These are phyloP conservation scores for Eulemur albifrons DNA, from an alignment of 2,797 vertebrate genomes.

Conservation along the genomic window DNA sequence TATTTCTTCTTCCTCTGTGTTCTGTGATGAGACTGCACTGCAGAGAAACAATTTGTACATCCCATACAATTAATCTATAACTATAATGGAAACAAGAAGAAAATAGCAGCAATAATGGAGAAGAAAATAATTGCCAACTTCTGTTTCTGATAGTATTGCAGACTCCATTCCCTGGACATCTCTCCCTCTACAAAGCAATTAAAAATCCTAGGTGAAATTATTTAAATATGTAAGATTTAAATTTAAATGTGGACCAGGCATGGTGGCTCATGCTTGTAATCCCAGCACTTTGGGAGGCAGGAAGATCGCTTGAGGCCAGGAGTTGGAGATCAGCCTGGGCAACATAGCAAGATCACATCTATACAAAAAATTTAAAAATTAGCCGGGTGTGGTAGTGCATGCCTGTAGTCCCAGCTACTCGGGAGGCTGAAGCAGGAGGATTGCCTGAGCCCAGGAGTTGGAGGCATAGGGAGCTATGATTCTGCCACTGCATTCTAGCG, in stretches of 20 bases:
- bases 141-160: not conserved
- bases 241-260: no score
- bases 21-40: not conserved
- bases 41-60: not conserved
- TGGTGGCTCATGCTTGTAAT: no score
- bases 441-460: not conserved
- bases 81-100: not conserved
- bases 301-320: no score
- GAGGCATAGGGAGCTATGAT: not conserved
- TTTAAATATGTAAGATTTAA: no score
- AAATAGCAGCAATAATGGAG: not conserved
- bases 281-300: no score
- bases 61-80: not conserved
- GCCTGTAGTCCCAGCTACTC: not conserved
- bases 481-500: not conserved
- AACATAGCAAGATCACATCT: no score
- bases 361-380: not conserved
- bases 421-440: not conserved
- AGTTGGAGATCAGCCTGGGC: no score
- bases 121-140: not conserved
- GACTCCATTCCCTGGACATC: not conserved
- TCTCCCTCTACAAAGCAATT: not conserved
- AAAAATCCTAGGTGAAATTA: not conserved
- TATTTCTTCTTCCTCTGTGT: not conserved
- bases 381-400: no score